Base-by-base conservation (phyloP, 2,888 invertebrate genomes). In the Sinodicranocentrus sp. region DNA sequence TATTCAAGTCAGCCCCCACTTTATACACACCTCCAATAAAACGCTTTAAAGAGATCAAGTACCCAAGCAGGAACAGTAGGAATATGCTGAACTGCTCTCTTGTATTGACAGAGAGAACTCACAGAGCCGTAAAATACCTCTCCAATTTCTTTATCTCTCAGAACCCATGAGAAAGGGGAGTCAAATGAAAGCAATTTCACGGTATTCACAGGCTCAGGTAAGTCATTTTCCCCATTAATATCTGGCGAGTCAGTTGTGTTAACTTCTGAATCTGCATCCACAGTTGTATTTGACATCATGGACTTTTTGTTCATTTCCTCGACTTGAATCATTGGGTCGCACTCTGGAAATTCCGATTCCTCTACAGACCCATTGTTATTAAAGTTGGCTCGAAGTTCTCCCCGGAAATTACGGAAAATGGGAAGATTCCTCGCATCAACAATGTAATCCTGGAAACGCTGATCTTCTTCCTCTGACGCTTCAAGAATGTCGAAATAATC, bases 31-130 rank as follows among this genome's bases (percentile, higher is more conserved):
- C 76, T 25, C 76, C 76, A 77, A 33, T 77, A 77, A 17, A 77
- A 77, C n/a, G 76, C 76, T 43, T 77, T 77, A 63, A 86, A 86
- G 10, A 86, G 77, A 79, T 86, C 84, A 19, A 84, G 80, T 3
- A 86, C 79, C 84, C 84, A 86, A 15, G 68, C 67, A 10, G 82
- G 77, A 17, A 44, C 78, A 5, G 71, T 59, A 39, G 75, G 67
- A 28, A 73, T 80, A 10, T 83, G 73, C 8, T 68, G 43, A n/a
- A 68, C 52, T 0, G 84, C 86, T 59, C 70, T 73, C 15, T 86
- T 79, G 44, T 83, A 86, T 21, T 82, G 79, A 28, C 86, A 86
- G n/a, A 86, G 70, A 13, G 86, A 86, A 28, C 70, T 82, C n/a
- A 86, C 75, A 39, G 57, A 75, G 5, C 84, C 84, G 15, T 76